Conservation (phyloP, 2,113 vertebrate genomes). For the Ornithorhynchus anatinus region DNA sequence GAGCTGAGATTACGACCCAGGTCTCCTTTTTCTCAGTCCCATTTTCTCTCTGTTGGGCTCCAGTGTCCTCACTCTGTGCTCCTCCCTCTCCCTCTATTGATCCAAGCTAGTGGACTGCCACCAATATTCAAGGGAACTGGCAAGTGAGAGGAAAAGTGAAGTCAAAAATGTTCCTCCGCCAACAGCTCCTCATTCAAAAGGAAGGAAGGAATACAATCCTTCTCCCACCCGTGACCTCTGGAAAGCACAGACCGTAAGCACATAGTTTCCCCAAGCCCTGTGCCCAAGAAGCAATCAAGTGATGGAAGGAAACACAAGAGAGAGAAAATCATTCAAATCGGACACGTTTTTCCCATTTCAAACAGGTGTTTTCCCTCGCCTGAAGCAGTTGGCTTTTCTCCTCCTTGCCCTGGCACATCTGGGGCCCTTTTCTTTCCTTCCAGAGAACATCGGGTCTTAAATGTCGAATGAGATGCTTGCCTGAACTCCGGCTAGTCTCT, state of each 20-base stretch:
- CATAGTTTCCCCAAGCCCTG: not conserved
- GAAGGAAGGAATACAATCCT: not conserved
- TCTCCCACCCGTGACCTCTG: not conserved
- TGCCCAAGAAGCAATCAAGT: not conserved
- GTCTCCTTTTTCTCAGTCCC: too few relatives aligned
- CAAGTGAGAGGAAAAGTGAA: accelerated
- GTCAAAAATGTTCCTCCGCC: not conserved
- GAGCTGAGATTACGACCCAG: too few relatives aligned
- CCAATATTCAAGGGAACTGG: too few relatives aligned
- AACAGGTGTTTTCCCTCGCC: not conserved
- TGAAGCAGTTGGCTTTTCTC: not conserved
- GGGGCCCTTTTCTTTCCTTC: not conserved
- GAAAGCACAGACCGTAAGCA: not conserved
- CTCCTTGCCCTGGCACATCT: not conserved
- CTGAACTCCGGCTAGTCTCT: not conserved
- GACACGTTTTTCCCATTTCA: not conserved
- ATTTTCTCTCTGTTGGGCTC: too few relatives aligned
- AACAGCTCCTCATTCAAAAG: not conserved
- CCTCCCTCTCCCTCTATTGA: too few relatives aligned
- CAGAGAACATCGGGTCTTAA: too few relatives aligned
- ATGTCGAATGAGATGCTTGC: not conserved
- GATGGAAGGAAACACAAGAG: not conserved
- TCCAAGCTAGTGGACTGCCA: not conserved
- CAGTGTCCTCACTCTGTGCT: too few relatives aligned
- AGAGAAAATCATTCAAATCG: not conserved